Evolutionary conservation across 2,113 vertebrate genomes (phyloP).

Genomic region (Calidris pugnax): DNA sequence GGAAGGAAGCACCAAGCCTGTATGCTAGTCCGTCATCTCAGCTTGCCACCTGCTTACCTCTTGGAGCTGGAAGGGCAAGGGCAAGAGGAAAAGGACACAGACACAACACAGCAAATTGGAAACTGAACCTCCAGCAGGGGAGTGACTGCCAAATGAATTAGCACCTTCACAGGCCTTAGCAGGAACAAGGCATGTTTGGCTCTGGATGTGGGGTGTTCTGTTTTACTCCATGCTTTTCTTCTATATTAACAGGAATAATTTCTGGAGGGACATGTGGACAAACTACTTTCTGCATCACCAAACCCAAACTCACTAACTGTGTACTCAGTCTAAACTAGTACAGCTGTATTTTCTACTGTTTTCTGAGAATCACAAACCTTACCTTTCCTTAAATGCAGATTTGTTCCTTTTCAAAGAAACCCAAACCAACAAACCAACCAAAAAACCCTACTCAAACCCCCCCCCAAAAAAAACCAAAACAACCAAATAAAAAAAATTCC

Average conservation of each 20-base stretch:
- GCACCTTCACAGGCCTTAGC: not conserved
- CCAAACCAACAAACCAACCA: not conserved
- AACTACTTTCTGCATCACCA: not conserved
- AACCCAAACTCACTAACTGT: not conserved
- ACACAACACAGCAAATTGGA: not conserved
- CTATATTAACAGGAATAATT: not conserved
- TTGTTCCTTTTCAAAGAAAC: not conserved
- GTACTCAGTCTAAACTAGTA: not conserved
- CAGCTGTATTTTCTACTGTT: not conserved
- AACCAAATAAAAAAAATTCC: too few species aligned
- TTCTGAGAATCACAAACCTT: not conserved
- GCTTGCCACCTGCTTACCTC: not conserved
- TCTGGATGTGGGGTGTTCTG: not conserved
- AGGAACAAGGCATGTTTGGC: not conserved
- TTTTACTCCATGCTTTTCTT: not conserved
- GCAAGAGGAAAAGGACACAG: not conserved
- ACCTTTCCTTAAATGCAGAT: not conserved
- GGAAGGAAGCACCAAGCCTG: not conserved
- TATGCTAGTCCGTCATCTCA: not conserved
- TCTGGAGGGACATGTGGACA: not conserved
- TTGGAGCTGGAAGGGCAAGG: not conserved
- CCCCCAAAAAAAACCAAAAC: not conserved
- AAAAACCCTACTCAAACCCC: not conserved
- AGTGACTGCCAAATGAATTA: not conserved
- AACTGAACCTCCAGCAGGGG: not conserved